phyloP scores from a whole-genome alignment of 2,113 vertebrate genomes.

The Neogale vison region DNA sequence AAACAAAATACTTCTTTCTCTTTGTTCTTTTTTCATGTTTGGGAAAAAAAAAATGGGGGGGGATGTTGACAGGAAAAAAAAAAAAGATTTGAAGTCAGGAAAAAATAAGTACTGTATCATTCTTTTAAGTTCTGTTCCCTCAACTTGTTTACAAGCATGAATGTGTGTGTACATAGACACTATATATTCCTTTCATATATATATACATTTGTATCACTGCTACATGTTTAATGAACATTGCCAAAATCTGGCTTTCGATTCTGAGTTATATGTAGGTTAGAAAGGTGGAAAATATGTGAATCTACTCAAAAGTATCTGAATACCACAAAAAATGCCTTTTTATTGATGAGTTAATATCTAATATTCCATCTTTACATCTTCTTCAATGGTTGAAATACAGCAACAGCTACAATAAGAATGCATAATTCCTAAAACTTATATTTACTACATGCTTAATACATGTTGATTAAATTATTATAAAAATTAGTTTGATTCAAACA shows the following conservation, averaged over 20 bases:
- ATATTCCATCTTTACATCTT: neutral
- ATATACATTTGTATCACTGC: neutral
- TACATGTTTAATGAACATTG: neutral
- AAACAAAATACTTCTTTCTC: slow-evolving; percentile 37
- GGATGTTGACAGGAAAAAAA: neutral
- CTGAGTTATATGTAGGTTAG: neutral
- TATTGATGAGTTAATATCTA: neutral
- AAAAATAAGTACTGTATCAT: neutral
- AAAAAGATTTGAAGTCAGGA: neutral
- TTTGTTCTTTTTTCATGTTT: slow-evolving; percentile 47
- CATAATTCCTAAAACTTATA: neutral
- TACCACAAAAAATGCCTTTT: neutral
- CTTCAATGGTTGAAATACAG: neutral
- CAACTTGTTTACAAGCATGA: neutral
- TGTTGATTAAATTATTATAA: slow-evolving; percentile 8
- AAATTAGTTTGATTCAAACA: neutral
- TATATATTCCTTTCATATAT: neutral
- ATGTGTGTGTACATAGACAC: neutral
- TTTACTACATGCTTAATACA: neutral
- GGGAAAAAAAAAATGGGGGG: neutral
- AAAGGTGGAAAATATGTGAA: neutral
- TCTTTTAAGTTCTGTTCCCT: neutral
- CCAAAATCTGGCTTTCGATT: neutral
- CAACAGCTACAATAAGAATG: neutral
- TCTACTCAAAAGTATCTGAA: neutral